phyloP scores from a whole-genome alignment of 2,113 vertebrate genomes.

The Eupsittula cactorum region DNA sequence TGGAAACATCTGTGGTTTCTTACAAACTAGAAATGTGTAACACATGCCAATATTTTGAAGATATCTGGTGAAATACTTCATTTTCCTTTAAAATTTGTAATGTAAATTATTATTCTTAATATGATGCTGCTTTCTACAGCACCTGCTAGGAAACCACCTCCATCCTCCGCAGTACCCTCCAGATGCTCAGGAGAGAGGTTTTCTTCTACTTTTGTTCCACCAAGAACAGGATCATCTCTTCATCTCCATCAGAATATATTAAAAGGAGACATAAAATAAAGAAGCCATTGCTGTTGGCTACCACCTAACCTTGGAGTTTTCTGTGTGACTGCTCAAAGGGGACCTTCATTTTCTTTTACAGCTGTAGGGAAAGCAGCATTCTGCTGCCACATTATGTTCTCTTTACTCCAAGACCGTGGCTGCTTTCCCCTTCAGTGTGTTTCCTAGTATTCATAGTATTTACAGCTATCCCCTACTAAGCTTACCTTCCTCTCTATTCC shows the following conservation, averaged over 20 bases:
- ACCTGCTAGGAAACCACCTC: background rate
- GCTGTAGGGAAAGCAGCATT: background rate
- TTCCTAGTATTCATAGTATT: background rate
- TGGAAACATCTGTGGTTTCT: background rate
- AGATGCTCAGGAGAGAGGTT: background rate
- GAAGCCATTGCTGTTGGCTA: background rate
- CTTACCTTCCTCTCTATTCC: background rate
- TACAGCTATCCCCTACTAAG: background rate
- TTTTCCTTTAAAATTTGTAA: background rate
- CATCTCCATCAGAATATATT: background rate
- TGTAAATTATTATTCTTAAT: background rate
- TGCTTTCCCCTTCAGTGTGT: background rate
- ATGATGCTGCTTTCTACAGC: background rate
- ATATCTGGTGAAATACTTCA: background rate
- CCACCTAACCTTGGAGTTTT: background rate
- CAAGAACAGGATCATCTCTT: background rate
- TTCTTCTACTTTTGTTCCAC: background rate
- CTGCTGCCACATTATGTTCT: too few relatives aligned
- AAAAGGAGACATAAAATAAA: background rate
- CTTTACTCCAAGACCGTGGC: background rate
- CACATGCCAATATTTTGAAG: background rate
- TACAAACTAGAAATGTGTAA: background rate
- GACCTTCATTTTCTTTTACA: background rate
- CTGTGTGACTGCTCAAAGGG: background rate
- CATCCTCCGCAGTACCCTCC: background rate